Conservation (phyloP, 1,140 invertebrate genomes). For the Orchestia grillus region DNA sequence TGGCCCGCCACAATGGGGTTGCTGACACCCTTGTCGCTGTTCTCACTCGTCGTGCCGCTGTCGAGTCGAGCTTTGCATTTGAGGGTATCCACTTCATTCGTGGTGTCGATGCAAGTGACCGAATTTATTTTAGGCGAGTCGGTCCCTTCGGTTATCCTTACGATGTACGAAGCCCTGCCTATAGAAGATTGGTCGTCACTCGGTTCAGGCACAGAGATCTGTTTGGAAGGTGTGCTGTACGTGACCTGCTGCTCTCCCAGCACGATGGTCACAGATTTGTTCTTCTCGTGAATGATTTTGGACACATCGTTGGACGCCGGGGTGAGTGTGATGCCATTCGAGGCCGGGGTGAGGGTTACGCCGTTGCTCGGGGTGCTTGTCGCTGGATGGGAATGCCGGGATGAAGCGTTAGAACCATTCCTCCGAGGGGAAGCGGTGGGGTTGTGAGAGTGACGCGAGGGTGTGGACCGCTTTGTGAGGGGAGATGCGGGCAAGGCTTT, state of each 20-base stretch:
- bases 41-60: too few species aligned
- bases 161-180: conserved; percentile 20
- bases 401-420: background rate
- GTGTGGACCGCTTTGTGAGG: background rate
- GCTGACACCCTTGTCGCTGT: conserved; percentile 6
- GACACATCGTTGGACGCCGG: conserved; percentile 12
- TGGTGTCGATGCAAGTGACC: conserved; percentile 28
- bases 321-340: conserved; percentile 10
- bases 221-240: conserved; percentile 3
- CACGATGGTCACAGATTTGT: conserved; percentile 45
- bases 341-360: background rate
- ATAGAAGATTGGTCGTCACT: background rate
- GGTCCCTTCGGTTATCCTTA: conserved; percentile 2
- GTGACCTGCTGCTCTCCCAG: conserved; percentile 31
- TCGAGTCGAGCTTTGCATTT: background rate
- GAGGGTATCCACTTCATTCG: conserved; percentile 6
- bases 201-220: background rate
- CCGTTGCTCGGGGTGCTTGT: background rate
- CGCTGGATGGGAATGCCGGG: conserved; percentile 2
- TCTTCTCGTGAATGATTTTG: conserved; percentile 34
- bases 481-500: conserved; percentile 13
- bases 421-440: background rate
- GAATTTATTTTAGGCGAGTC: background rate
- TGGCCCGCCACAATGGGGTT: background rate
- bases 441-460: background rate